Base-by-base conservation (phyloP, 2,888 invertebrate species). In the Drosophila picticornis region DNA sequence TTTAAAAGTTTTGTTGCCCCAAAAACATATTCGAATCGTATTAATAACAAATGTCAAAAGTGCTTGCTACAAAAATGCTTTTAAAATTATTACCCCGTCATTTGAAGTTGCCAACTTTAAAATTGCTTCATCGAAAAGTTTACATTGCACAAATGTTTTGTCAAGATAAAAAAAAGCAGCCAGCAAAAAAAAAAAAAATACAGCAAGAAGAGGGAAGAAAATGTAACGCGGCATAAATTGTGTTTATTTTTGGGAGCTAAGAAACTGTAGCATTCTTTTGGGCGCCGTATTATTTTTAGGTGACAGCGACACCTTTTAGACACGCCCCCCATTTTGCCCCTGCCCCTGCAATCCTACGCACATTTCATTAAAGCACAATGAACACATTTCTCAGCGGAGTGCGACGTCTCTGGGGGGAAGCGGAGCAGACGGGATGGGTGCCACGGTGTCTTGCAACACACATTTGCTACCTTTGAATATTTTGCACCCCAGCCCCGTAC, bases 311-410 rank as follows among this genome's bases (percentile, higher is more conserved):
- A 64, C 84, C 72, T 70, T 72, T 46, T 22, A 40, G 38, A 38
- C 36, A 11, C n/a, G 71, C 56, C 46, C 1, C 9, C 13, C n/a
- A 16, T 36, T 53, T 48, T 11, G 27, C 27, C 25, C 25, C 46
- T 25, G 46, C 9, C 25, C 25, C 36, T 27, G 40, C 25, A 46
- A 50, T 40, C 38, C 57, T 13, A 65, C 68, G 72, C 80, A 77
- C 83, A 82, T 89, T 85, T 89, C 85, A 89, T 85, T 85, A 87
- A 87, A 89, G 83, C 85, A 88, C 90, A 85, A 89, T 85, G 85
- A 87, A 85, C 84, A 87, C 81, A 73, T 89, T 84, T 48, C 66
- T 60, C 38, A 38, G 31, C 38, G 62, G 51, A 63, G 48, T 75
- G 75, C 48, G 56, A 22, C 16, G 34, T 16, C 34, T 34, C 34